Percentiles rank a stretch among this genome's conserved stretches.
phyloP scores from a whole-genome alignment of 2,797 vertebrate species.

The Cynodonichthys magdalenae region DNA sequence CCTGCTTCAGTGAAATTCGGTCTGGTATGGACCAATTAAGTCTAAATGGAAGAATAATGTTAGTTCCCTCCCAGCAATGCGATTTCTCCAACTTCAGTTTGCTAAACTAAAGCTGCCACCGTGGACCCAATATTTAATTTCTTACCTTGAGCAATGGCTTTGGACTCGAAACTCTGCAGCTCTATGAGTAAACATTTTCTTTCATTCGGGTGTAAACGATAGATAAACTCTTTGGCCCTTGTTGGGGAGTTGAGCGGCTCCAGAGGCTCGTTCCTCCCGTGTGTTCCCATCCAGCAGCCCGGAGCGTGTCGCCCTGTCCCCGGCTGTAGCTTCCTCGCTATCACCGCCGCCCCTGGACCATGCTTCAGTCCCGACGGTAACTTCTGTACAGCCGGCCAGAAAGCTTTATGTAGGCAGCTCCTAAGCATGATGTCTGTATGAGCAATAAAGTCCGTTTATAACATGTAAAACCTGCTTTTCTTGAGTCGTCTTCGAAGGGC shows the following conservation, averaged over 20 bases:
- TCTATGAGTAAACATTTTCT: constrained; percentile 88
- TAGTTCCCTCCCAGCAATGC: neutral
- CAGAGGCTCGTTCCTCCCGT: constrained; percentile 85
- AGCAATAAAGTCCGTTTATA: too few species aligned
- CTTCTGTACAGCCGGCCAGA: constrained; percentile 34
- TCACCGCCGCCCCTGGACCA: neutral
- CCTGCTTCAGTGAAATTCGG: neutral
- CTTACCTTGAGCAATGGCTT: constrained; percentile 90
- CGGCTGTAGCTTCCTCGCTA: constrained; percentile 6
- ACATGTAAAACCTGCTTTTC: neutral
- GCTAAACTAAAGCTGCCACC: constrained; percentile 1
- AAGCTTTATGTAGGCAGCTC: constrained; percentile 38
- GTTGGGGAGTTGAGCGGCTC: constrained; percentile 87
- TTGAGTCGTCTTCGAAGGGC: neutral
- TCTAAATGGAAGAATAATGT: neutral
- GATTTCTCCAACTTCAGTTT: neutral
- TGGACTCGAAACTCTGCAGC: constrained; percentile 92
- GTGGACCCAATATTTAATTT: neutral
- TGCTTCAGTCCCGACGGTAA: constrained; percentile 7
- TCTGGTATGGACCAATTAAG: neutral
- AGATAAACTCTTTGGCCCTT: constrained; percentile 91
- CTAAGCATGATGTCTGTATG: constrained; percentile 40
- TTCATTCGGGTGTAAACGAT: constrained; percentile 87
- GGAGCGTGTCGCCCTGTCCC: constrained; percentile 18
- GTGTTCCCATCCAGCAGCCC: constrained; percentile 83